Conservation (phyloP, 1,140 invertebrate genomes). For the Nebria ingens region DNA sequence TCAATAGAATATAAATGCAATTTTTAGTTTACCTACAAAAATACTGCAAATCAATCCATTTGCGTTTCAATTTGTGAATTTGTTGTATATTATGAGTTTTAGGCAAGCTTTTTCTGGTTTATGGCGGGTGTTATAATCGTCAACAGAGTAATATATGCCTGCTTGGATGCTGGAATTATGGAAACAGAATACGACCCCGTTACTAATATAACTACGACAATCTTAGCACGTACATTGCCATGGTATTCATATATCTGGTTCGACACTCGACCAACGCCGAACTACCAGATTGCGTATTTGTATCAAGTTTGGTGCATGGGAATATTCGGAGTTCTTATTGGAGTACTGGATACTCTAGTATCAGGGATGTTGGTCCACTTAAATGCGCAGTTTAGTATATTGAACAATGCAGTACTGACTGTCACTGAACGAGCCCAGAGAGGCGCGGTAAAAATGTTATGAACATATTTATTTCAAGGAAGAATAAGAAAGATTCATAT, state of each 20-base stretch:
- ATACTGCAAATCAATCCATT: no score
- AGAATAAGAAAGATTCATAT: background rate
- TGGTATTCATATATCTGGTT: background rate
- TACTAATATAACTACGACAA: background rate
- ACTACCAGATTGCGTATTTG: background rate
- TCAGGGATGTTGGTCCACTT: background rate
- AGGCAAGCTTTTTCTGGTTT: background rate
- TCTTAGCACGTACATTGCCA: background rate
- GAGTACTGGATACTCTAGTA: background rate
- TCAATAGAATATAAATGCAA: no score
- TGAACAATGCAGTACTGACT: background rate
- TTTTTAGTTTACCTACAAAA: no score
- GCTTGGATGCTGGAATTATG: background rate
- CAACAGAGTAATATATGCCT: background rate
- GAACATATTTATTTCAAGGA: no score
- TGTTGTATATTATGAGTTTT: background rate
- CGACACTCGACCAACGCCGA: background rate
- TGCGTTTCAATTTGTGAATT: no score
- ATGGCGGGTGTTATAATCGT: background rate
- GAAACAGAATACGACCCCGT: background rate
- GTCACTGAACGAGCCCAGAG: background rate
- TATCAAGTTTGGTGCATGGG: background rate
- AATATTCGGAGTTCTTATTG: background rate
- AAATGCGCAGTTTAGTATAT: slow-evolving; percentile 2
- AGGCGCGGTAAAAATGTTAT: no score